phyloP scores from a whole-genome alignment of 2,797 vertebrate genomes.

The Silurus lanzhouensis region DNA sequence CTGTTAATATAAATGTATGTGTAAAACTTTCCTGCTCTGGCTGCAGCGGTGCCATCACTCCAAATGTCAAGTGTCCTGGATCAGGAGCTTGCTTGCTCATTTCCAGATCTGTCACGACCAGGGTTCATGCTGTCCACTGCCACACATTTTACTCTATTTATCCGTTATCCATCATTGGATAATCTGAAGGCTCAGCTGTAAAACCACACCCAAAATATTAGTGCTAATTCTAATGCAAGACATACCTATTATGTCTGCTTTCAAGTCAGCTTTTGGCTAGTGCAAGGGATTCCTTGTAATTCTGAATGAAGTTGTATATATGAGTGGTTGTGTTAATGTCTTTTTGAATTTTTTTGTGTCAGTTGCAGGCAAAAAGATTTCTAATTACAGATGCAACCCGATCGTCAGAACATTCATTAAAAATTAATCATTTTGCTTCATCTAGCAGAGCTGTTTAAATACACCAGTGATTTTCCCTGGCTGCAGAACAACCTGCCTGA shows the following conservation, averaged over 20 bases:
- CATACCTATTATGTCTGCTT: too few species aligned
- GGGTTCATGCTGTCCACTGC: conserved; percentile 9
- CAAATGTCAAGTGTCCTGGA: conserved; percentile 41
- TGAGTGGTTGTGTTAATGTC: background rate
- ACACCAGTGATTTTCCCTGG: background rate
- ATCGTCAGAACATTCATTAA: background rate
- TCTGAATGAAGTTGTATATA: background rate
- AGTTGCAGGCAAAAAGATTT: background rate
- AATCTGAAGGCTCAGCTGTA: background rate
- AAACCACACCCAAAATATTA: background rate
- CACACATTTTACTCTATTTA: conserved; percentile 10
- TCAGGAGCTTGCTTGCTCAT: conserved; percentile 33
- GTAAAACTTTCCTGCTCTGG: conserved; percentile 33
- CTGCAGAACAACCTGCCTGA: background rate
- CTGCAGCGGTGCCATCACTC: conserved; percentile 55
- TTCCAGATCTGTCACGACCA: conserved; percentile 32
- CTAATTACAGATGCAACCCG: background rate
- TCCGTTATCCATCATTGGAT: background rate
- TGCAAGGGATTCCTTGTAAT: background rate
- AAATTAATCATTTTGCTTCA: background rate
- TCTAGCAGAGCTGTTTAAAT: background rate
- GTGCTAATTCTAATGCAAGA: conserved; percentile 1
- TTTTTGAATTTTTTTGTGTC: background rate
- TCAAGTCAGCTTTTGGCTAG: background rate
- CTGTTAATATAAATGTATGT: conserved; percentile 20